Base-by-base conservation (phyloP, 2,888 invertebrate species). In the Cryptocephalus moraei region DNA sequence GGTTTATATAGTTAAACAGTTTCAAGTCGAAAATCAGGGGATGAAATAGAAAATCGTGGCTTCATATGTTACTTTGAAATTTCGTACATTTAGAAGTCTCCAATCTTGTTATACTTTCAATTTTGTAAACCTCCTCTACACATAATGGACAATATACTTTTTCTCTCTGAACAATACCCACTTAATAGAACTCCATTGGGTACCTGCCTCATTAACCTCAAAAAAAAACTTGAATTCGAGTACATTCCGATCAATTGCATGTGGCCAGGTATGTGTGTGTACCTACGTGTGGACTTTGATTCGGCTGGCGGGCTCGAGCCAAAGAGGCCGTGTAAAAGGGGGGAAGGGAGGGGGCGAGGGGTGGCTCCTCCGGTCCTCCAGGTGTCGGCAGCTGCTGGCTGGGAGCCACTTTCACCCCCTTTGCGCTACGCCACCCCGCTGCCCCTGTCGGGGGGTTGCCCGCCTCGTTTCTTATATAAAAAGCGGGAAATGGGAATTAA, bases 341-440 rank as follows among this genome's bases (percentile, higher is more conserved):
- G 22, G 2, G 6, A 6, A 6, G 22, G 22, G 22, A 6, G 22
- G 22, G 22, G 22, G 22, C 22, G 22, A 36, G 12, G 12, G 12
- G 36, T 36, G 36, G n/a, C 11, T 48, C 22, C 34, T 46, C 46
- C 46, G 53, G 50, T 52, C 48, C 49, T 55, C 58, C 60, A 60
- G 60, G 60, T 60, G 60, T 56, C 54, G 51, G 59, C 60, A 58
- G 60, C 60, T 58, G 60, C 55, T 55, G 50, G 50, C 50, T 50
- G 51, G 51, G 52, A 52, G 56, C 56, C 51, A 55, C 55, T 56
- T 53, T 53, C 54, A 52, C 56, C 57, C 58, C 56, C 56, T 49
- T 48, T 36, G 36, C 11, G n/a, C 12, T 12, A 36, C 36, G 11
- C 11, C 12, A 36, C 36, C 36, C 36, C 36, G 36, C 36, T 11